Percentiles rank a stretch among this genome's conserved stretches.
Conservation (phyloP, 1,140 invertebrate genomes). For the Bombus confusus region DNA sequence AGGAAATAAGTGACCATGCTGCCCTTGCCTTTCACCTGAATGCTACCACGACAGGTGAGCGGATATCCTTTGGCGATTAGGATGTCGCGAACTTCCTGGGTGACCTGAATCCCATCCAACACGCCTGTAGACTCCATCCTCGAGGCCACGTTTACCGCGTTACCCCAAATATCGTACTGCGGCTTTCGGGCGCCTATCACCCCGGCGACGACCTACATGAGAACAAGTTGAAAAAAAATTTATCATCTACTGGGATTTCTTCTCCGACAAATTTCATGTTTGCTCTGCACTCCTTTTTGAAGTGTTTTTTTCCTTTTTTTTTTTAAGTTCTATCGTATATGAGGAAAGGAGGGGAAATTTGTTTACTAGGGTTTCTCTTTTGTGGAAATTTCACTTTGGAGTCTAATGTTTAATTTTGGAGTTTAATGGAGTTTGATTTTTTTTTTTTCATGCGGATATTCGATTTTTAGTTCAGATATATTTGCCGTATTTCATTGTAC, state of each 20-base stretch:
- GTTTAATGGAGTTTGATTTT: accelerated
- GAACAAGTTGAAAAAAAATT: background rate
- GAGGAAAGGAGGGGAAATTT: no score
- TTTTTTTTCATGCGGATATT: no score
- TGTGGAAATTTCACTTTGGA: no score
- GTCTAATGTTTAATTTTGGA: no score
- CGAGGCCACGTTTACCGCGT: slow-evolving; percentile 96
- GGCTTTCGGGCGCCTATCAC: slow-evolving; percentile 97
- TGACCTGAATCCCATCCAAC: slow-evolving; percentile 93
- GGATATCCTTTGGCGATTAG: slow-evolving; percentile 88
- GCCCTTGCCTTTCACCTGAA: slow-evolving; percentile 97
- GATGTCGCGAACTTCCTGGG: slow-evolving; percentile 93
- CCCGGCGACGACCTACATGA: slow-evolving; percentile 89
- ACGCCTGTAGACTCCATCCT: slow-evolving; percentile 94
- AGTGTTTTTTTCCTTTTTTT: no score
- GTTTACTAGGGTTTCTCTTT: no score
- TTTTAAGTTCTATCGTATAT: no score
- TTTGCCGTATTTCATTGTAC: no score
- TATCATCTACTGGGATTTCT: no score
- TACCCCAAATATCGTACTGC: slow-evolving; percentile 96
- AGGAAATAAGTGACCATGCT: slow-evolving; percentile 97
- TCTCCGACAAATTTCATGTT: no score
- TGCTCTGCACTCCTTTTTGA: no score
- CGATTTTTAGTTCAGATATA: no score
- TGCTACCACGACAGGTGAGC: slow-evolving; percentile 90